Base-by-base conservation (phyloP, 2,797 vertebrate species). In the Sparidentex hasta region DNA sequence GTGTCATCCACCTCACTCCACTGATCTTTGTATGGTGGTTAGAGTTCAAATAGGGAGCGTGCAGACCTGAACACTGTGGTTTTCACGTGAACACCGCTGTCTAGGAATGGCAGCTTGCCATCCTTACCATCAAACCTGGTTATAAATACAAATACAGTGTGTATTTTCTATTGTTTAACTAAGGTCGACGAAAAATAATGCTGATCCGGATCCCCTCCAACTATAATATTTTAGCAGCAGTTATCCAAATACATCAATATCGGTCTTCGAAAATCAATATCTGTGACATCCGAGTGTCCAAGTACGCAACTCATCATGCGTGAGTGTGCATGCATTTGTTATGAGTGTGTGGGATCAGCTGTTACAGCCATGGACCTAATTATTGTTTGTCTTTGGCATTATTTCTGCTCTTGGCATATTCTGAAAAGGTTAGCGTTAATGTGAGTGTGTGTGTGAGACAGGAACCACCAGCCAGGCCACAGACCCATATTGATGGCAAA, bases 381-480 rank as follows among this genome's bases (percentile, higher is more conserved):
- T 6, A 27, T 13, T 27, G 11, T n/a, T 23, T 46, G 25, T 27
- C 33, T 0, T 47, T 33, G 3, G 27, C 18, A 8, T 33, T 27
- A 47, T 63, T 47, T 47, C 43, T 27, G 23, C 23, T 29, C 16
- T 16, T 2, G 5, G 20, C 7, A 33, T 33, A 33, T 33, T 27
- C 43, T 18, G n/a, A n/a, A 13, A 29, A 29, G 25, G 55, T 57
- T 29, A 25, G 52, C 18, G 8, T 11, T 33, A 21, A 44, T 51
- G n/a, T 59, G 29, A 46, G 3, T 44, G 18, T 48, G 50, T 65
- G 62, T 48, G 43, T 59, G 50, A 54, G 11, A 18, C 65, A 41
- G 63, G 25, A 65, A 73, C 59, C 79, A 74, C 75, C 65, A 71
- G 74, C 25, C 2, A 17, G 48, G 67, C 75, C 75, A 72, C 74